Conservation (phyloP, 1,140 invertebrate genomes). For the Halotydeus destructor region DNA sequence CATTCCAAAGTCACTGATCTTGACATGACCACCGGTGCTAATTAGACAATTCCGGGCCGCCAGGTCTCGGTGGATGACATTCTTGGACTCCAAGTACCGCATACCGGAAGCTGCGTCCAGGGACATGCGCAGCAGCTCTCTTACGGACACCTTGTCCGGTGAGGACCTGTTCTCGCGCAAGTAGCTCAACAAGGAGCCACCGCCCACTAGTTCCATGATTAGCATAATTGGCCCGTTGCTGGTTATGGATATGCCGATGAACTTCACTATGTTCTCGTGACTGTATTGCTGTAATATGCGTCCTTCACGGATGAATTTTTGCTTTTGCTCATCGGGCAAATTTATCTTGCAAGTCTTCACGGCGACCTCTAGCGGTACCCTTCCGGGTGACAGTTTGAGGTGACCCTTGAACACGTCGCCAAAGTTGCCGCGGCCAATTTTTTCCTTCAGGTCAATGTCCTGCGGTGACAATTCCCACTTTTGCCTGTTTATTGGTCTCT, state of each 20-base stretch:
- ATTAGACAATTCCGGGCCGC: slow-evolving; percentile 86
- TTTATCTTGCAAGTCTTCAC: slow-evolving; percentile 88
- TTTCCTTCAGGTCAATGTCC: slow-evolving; percentile 72
- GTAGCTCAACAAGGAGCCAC: slow-evolving; percentile 73
- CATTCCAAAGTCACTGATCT: slow-evolving; percentile 97
- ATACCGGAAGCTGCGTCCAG: slow-evolving; percentile 81
- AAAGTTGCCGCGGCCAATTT: slow-evolving; percentile 91
- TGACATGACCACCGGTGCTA: slow-evolving; percentile 61
- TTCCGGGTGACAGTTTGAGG: slow-evolving; percentile 52
- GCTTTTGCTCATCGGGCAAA: slow-evolving; percentile 81
- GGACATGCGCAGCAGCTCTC: slow-evolving; percentile 50
- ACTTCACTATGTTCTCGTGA: slow-evolving; percentile 82
- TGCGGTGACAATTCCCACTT: slow-evolving; percentile 91
- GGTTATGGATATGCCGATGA: slow-evolving; percentile 94
- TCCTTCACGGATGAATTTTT: slow-evolving; percentile 86
- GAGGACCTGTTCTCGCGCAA: slow-evolving; percentile 34
- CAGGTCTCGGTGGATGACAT: slow-evolving; percentile 83
- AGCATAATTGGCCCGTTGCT: slow-evolving; percentile 98
- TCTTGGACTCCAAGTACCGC: slow-evolving; percentile 84
- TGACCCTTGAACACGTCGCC: slow-evolving; percentile 85
- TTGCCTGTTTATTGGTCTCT: slow-evolving; percentile 67
- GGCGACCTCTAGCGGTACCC: too few relatives aligned
- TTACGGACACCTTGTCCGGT: slow-evolving; percentile 28
- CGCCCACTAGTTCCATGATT: slow-evolving; percentile 89
- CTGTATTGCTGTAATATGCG: slow-evolving; percentile 88